Conservation (phyloP, 1,140 invertebrate species). For the Drosophila equinoxialis region DNA sequence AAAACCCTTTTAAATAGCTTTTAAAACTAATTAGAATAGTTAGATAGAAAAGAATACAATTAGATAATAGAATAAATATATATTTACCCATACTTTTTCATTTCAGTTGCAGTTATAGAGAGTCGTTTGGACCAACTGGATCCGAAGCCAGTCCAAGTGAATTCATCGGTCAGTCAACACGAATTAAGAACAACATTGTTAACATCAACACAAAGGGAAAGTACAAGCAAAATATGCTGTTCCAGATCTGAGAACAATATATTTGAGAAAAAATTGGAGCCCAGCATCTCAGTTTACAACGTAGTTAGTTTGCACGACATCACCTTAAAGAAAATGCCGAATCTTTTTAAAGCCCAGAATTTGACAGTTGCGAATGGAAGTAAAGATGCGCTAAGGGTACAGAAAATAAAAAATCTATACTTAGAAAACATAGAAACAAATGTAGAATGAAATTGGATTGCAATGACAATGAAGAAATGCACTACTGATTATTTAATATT, state of each 20-base stretch:
- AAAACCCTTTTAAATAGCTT: too few species aligned
- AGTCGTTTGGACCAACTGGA: conserved; percentile 39
- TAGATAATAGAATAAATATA: not conserved
- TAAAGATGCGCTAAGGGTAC: not conserved
- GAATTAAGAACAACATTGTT: conserved; percentile 32
- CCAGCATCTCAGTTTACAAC: conserved; percentile 48
- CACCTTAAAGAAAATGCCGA: conserved; percentile 18
- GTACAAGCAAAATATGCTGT: conserved; percentile 36
- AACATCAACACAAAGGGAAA: conserved; percentile 29
- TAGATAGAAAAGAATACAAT: too few species aligned
- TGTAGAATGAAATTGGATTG: not conserved
- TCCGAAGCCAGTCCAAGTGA: conserved; percentile 45
- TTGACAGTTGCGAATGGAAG: not conserved
- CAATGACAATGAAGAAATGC: not conserved
- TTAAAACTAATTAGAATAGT: too few species aligned
- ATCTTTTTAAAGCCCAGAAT: conserved; percentile 4
- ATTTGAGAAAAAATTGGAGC: conserved; percentile 49
- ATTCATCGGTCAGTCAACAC: conserved; percentile 44
- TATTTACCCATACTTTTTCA: not conserved
- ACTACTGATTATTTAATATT: not conserved
- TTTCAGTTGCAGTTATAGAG: conserved; percentile 16
- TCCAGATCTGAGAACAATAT: conserved; percentile 69
- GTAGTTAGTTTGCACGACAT: conserved; percentile 64
- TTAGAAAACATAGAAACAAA: conserved; percentile 7
- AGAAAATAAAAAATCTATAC: conserved; percentile 8